Percentiles rank a stretch among this genome's conserved stretches.
Evolutionary conservation across 2,797 vertebrate genomes (phyloP).

Genomic region (Microcaecilia unicolor): DNA sequence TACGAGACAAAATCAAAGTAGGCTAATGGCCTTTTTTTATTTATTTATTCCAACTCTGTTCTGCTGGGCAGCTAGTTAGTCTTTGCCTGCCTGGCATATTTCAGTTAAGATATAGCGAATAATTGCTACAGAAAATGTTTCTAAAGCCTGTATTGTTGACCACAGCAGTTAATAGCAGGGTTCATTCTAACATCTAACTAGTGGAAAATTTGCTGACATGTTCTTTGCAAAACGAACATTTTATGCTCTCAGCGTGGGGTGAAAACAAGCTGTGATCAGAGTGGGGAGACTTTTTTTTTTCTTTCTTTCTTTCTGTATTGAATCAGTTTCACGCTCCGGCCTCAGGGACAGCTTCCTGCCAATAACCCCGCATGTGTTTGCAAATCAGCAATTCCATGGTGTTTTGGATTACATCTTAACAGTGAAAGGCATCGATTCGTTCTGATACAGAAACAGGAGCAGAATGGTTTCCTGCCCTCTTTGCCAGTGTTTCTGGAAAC

Average conservation of each 20-base stretch:
- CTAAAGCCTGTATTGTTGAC: neutral
- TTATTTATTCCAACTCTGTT: too few species aligned
- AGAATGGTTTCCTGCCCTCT: too few species aligned
- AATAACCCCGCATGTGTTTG: neutral
- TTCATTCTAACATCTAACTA: conserved; percentile 8
- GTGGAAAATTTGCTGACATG: conserved; percentile 11
- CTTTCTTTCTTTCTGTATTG: neutral
- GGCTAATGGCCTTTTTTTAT: too few species aligned
- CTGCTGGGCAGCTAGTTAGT: too few species aligned
- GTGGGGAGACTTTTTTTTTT: too few species aligned
- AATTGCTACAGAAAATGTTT: conserved; percentile 1
- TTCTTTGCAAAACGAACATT: neutral
- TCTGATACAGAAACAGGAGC: too few species aligned
- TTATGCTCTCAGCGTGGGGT: conserved; percentile 6
- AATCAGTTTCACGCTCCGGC: conserved; percentile 16
- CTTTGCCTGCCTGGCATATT: too few species aligned
- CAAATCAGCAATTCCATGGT: conserved; percentile 5
- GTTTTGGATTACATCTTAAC: too few species aligned
- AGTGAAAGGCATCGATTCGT: too few species aligned
- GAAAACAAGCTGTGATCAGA: neutral
- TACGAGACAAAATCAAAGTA: too few species aligned
- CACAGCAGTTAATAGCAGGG: neutral
- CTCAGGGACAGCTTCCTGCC: neutral
- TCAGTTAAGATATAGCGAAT: neutral
- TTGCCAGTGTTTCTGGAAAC: too few species aligned